These are phyloP conservation scores for Carpatolechia fugitivella DNA, from an alignment of 2,888 invertebrate genomes.

Conservation along the genomic window DNA sequence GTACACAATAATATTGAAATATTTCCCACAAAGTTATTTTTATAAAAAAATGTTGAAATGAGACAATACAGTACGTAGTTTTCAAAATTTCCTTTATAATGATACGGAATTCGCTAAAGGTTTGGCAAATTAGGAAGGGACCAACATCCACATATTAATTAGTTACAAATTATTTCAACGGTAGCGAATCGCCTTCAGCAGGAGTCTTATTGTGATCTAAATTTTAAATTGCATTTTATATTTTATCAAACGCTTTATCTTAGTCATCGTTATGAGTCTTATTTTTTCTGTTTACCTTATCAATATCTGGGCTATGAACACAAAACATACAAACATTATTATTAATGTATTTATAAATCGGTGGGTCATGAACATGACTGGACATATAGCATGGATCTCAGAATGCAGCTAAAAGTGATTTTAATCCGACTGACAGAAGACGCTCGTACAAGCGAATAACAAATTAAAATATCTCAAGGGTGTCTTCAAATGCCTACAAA, in stretches of 20 bases:
- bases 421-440: constrained; percentile 43
- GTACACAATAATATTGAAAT: constrained; percentile 67
- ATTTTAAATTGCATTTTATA: constrained; percentile 60
- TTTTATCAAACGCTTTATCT: constrained; percentile 55
- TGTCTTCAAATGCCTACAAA: constrained; percentile 42
- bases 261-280: constrained; percentile 45
- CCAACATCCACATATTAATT: constrained; percentile 64
- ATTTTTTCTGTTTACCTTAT: constrained; percentile 43
- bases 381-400: constrained; percentile 77
- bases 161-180: constrained; percentile 39
- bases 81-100: constrained; percentile 51
- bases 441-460: constrained; percentile 24
- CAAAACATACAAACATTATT: constrained; percentile 56
- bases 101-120: constrained; percentile 47
- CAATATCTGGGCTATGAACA: constrained; percentile 70
- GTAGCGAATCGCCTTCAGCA: constrained; percentile 40
- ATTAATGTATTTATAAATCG: constrained; percentile 68
- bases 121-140: constrained; percentile 72
- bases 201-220: constrained; percentile 42
- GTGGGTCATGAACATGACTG: constrained; percentile 62
- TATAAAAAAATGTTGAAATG: constrained; percentile 70
- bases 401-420: constrained; percentile 70
- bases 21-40: constrained; percentile 74
- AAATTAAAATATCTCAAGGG: constrained; percentile 31
- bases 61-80: constrained; percentile 74